Evolutionary conservation across 2,888 invertebrate species (phyloP), one percentile per base, ranked within the genome.

Genomic region (Pyralis farinalis): DNA sequence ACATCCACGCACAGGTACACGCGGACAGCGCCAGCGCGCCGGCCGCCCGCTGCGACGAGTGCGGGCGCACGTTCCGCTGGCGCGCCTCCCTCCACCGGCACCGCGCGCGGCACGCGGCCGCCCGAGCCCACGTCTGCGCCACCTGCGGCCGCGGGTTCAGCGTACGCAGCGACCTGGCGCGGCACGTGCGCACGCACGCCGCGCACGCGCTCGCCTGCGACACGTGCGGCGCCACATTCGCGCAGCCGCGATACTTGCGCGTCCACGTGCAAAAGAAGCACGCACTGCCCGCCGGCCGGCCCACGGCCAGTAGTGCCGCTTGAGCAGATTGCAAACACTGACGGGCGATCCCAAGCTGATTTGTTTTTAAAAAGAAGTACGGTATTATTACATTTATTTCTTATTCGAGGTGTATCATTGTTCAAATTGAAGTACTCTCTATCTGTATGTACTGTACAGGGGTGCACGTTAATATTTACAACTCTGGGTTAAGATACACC

Each of bases 231-330:
- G 65, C 71, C 32, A 67, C 64, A 20, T 91, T 91, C 55, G 83
- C 87, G 3, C 91, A 91, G 55, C 71, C 71, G 46, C 67, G 91
- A 12, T 91, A 91, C 57, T 62, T 92, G 9, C 82, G 80, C 37
- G 90, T 78, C 47, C 92, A 92, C 55, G 51, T 74, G 47, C 49
- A 57, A 16, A 74, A 70, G 33, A 75, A 77, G 45, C 84, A 85
- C 52, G 42, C 55, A 1, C 36, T 28, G 11, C 10, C 27, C 5
- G 16, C 1, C 1, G 36, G 47, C 31, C 28, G 11, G 27, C 12
- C 34, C 30, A 9, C 27, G 12, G 28, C 33, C 7, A 9, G 11
- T 3, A 7, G 33, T 10, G 12, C 27, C 12, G 12, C 33, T 16
- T 16, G 16, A 16, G 4, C 16, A 4, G 4, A n/a, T n/a, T n/a